Evolutionary conservation across 1,140 invertebrate species (phyloP), one percentile per base, ranked within the genome.

Genomic region (Diorhabda elongata): DNA sequence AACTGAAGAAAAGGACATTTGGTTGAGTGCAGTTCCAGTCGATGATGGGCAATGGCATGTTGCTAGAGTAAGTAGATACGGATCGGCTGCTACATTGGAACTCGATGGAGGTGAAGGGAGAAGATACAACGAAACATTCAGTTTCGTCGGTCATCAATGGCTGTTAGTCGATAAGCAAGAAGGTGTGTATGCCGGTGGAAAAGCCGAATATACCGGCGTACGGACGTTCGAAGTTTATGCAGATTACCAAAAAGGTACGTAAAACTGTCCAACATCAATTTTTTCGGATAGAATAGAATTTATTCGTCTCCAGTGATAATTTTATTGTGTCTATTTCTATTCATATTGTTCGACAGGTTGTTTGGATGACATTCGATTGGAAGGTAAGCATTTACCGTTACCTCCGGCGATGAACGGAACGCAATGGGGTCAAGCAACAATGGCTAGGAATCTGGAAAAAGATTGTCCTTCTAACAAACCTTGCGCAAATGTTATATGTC

Each of bases 1-100:
- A 70, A 92, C 92, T 5, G 92, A 96, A 81, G 93, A 98, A 81
- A 87, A 89, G 75, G 92, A 95, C 79, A 89, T 98, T 66, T 96
- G 94, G 91, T 83, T 99, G 7, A 94, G 91, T 66, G 89, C 92
- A 44, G 90, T 97, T 9, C 87, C 90, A 3, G 95, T 98, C 2
- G 94, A 96, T 78, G 96, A 99, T 83, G 97, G 97, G 7, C 95
- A 97, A 76, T 98, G 97, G 97, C 97, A 99, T 79, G 93, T 93
- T 5, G 95, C 96, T 0, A 87, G 91, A 72, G 92, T 94, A 0
- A 91, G 89, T 75, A 87, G 97, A 68, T 96, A 94, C 74, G 96
- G 97, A 47, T 96, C 94, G 47, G 93, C 95, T 4, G 95, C 97
- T n/a, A 95, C 92, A 7, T 81, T 99, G 58, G 93, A 95, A 78